Evolutionary conservation across 2,797 vertebrate genomes (phyloP).

Genomic region (Yasuhikotakia modesta): DNA sequence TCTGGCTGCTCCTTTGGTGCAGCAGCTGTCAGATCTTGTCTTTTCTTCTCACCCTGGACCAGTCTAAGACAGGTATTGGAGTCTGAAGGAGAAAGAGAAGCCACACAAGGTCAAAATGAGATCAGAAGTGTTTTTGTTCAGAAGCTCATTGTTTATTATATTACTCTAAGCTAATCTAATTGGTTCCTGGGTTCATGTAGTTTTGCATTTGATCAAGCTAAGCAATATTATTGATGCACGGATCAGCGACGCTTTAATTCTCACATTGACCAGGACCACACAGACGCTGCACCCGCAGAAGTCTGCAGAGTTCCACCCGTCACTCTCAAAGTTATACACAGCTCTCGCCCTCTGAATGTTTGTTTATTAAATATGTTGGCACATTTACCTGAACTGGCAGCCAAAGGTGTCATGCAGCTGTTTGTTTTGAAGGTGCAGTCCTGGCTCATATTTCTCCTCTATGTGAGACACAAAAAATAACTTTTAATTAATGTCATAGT

Average conservation of each 20-base stretch:
- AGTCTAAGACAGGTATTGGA: constrained; percentile 16
- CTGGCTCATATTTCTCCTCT: neutral
- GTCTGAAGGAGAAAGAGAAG: constrained; percentile 47
- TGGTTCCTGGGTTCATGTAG: neutral
- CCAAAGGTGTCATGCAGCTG: neutral
- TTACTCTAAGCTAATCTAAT: constrained; percentile 2
- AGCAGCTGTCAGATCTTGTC: constrained; percentile 54
- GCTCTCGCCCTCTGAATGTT: neutral
- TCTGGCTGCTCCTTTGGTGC: constrained; percentile 51
- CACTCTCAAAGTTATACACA: neutral
- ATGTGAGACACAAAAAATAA: neutral
- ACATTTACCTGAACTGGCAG: neutral
- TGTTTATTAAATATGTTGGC: neutral
- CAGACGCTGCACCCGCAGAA: neutral
- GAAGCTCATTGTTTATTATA: constrained; percentile 20
- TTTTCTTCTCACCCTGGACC: constrained; percentile 38
- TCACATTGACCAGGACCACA: constrained; percentile 12
- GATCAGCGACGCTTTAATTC: no score
- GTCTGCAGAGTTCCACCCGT: neutral
- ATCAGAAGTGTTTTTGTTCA: constrained; percentile 10
- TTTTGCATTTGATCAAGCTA: neutral
- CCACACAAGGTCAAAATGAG: constrained; percentile 34
- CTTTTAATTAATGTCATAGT: neutral
- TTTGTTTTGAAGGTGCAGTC: neutral
- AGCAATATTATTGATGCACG: constrained; percentile 17